Percentiles rank a stretch among this genome's conserved stretches.
Evolutionary conservation across 2,888 invertebrate genomes (phyloP).

Genomic region (Dynastes grantii): DNA sequence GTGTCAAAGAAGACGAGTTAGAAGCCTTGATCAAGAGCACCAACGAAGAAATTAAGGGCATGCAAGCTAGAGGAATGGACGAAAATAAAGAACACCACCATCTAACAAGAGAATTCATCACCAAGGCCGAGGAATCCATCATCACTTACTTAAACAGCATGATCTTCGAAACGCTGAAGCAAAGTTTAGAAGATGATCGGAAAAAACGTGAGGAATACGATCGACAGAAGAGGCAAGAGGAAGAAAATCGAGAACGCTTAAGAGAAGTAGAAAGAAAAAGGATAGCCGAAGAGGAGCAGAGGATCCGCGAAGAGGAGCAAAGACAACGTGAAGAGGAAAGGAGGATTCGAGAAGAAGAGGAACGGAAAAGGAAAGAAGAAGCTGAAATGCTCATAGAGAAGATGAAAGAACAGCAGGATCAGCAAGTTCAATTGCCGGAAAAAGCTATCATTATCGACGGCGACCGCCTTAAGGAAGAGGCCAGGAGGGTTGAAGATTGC

Average conservation of each 20-base stretch:
- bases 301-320: conserved; percentile 18
- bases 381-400: conserved; percentile 19
- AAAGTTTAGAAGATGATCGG: conserved; percentile 15
- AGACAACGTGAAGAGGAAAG: conserved; percentile 11
- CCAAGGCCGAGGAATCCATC: conserved; percentile 9
- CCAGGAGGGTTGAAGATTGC: conserved; percentile 11
- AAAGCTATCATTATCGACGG: not conserved
- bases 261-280: conserved; percentile 13
- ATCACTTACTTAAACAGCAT: conserved; percentile 9
- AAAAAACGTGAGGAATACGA: conserved; percentile 28
- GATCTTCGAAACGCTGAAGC: conserved; percentile 21
- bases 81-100: conserved; percentile 27
- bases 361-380: conserved; percentile 30
- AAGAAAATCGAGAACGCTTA: not conserved
- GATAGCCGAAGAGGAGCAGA: conserved; percentile 27
- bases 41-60: conserved; percentile 21
- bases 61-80: conserved; percentile 1
- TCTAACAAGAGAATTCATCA: conserved; percentile 30
- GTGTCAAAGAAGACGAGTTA: conserved; percentile 39
- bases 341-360: conserved; percentile 23
- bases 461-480: not conserved
- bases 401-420: conserved; percentile 28
- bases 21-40: conserved; percentile 17
- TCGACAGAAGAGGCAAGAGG: conserved; percentile 7
- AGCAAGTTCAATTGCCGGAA: not conserved